phyloP scores from a whole-genome alignment of 2,113 vertebrate genomes.

The Penelope pileata region DNA sequence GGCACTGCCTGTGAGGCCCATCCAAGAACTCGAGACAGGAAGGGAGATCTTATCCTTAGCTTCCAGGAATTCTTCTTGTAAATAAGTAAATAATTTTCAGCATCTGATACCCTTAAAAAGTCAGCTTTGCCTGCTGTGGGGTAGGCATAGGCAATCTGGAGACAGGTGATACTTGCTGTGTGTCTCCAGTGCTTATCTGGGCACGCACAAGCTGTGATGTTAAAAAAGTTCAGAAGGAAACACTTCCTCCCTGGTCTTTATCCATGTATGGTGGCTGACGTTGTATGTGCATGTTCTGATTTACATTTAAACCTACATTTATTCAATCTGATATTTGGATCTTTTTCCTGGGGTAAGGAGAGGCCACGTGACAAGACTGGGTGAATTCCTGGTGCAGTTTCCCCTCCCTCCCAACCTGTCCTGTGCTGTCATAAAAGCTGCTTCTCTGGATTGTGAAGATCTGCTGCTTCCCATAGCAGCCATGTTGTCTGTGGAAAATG shows the following conservation, averaged over 20 bases:
- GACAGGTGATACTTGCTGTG: background rate
- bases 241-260: background rate
- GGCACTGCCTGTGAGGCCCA: background rate
- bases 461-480: conserved; percentile 92
- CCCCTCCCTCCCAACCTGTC: conserved; percentile 91
- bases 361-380: conserved; percentile 89
- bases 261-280: background rate
- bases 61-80: conserved; percentile 57
- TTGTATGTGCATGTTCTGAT: background rate
- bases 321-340: background rate
- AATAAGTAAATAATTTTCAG: background rate
- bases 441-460: conserved; percentile 87
- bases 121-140: background rate
- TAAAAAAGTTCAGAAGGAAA: background rate
- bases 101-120: background rate
- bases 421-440: conserved; percentile 90
- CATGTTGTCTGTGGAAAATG: conserved; percentile 96
- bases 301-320: background rate
- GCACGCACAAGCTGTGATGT: background rate
- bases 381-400: conserved; percentile 93
- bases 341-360: conserved; percentile 76
- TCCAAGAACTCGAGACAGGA: conserved; percentile 11
- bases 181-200: background rate
- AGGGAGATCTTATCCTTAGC: background rate
- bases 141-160: background rate